Base-by-base conservation (phyloP, 2,797 vertebrate genomes). In the Ambastaia sidthimunki region DNA sequence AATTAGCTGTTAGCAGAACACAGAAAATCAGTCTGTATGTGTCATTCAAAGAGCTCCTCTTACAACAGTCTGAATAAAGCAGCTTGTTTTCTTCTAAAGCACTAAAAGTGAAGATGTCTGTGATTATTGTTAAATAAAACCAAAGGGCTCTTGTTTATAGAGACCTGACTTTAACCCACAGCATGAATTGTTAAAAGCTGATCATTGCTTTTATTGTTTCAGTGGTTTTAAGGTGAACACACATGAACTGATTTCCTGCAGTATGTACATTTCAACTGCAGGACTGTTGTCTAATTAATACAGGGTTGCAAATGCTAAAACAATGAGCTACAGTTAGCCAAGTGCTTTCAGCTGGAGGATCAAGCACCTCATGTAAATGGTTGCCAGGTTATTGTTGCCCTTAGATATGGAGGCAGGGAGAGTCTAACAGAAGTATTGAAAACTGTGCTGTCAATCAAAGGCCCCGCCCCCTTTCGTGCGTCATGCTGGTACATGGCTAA, bases 361-460 rank as follows among this genome's bases (percentile, higher is more conserved):
- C 88, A 88, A 88, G 87, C 85, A 28, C 78, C 82, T 86, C 60
- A 34, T 90, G 86, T 84, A 84, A 82, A 87, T 80, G 88, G 93
- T 95, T 95, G 93, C 93, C 91, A 90, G 92, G 93, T 92, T 92
- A 91, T 94, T 91, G 92, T 95, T 94, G 92, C 93, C 90, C 88
- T 37, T 88, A 87, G 92, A 89, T 91, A 92, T 91, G 76, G 75
- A 89, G 80, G 85, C 83, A 52, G 81, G 75, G 83, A 78, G 85
- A 85, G 57, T 6, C 76, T 69, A 12, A 80, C 71, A 67, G 69
- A 78, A 83, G 70, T 84, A 72, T 80, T 68, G 70, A 84, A 76
- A 82, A 77, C 66, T 81, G 41, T 19, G 50, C 74, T 55, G 19
- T 85, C 83, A 88, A 84, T 88, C 77, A 89, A 83, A 83, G 80